phyloP scores from a whole-genome alignment of 2,797 vertebrate species.

The Premnoplex brunnescens region DNA sequence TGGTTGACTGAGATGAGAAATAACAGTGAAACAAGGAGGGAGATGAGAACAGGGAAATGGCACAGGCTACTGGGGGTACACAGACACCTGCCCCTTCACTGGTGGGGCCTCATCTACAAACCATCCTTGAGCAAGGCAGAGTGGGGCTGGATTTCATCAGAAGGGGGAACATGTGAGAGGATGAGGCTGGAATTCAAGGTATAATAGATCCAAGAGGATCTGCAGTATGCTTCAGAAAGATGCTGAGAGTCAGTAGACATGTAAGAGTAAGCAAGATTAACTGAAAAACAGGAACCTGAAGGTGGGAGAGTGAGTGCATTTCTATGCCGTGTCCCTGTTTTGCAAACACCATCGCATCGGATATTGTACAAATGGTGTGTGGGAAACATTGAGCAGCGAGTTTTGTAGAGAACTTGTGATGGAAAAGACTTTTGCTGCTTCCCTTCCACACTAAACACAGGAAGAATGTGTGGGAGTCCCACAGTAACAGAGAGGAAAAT shows the following conservation, averaged over 20 bases:
- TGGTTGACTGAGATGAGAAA: neutral
- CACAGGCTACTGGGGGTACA: neutral
- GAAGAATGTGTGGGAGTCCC: conserved; percentile 10
- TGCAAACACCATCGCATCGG: neutral
- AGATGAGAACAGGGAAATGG: neutral
- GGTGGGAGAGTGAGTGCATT: conserved; percentile 3
- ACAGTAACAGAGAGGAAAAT: neutral
- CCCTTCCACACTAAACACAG: neutral
- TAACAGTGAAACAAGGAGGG: neutral
- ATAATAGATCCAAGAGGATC: neutral
- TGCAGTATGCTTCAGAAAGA: neutral
- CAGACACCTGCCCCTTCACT: neutral
- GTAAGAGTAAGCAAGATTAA: neutral
- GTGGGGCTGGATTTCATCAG: neutral
- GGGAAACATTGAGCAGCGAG: neutral
- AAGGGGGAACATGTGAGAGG: neutral
- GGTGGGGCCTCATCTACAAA: neutral
- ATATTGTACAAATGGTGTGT: neutral
- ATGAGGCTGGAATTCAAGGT: neutral
- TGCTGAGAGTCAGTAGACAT: neutral
- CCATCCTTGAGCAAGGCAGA: rapidly evolving
- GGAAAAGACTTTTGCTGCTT: neutral
- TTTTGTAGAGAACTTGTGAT: neutral
- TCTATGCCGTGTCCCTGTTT: neutral
- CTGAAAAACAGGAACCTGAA: neutral